phyloP scores from a whole-genome alignment of 2,113 vertebrate genomes.

The Monopterus albus region DNA sequence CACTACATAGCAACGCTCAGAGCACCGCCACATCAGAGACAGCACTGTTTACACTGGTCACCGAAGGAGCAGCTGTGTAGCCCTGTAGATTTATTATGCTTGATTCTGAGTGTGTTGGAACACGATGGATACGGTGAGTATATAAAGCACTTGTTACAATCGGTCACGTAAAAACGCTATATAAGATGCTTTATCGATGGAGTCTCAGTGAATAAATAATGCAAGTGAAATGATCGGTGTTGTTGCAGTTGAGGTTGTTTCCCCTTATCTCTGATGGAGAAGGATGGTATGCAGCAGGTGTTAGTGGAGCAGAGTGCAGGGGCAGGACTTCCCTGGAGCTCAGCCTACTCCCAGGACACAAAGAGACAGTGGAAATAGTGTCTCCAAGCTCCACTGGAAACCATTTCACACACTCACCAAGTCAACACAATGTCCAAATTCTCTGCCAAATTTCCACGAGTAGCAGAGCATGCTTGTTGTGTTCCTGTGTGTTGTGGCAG shows the following conservation, averaged over 20 bases:
- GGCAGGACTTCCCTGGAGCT: conserved; percentile 46
- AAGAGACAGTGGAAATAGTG: conserved; percentile 39
- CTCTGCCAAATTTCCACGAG: conserved; percentile 61
- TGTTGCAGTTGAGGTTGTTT: conserved; percentile 3
- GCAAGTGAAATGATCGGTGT: conserved; percentile 9
- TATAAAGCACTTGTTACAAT: conserved; percentile 42
- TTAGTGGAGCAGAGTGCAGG: conserved; percentile 23
- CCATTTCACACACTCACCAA: conserved; percentile 33
- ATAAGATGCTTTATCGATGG: no score
- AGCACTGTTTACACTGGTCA: background rate
- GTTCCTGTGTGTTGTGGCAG: conserved; percentile 8
- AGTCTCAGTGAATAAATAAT: no score
- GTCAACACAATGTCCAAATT: conserved; percentile 1
- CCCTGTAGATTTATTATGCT: background rate
- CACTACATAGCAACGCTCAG: background rate
- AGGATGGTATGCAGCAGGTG: conserved; percentile 6
- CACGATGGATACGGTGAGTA: conserved; percentile 12
- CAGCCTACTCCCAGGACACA: conserved; percentile 20
- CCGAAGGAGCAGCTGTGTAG: background rate
- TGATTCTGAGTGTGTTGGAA: no score
- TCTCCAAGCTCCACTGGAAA: conserved; percentile 52
- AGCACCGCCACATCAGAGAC: background rate
- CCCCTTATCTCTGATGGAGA: conserved; percentile 5
- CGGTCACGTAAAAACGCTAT: conserved; percentile 61
- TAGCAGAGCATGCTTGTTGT: no score